Conservation (phyloP, 1,140 invertebrate species). For the Scaptomyza montana region DNA sequence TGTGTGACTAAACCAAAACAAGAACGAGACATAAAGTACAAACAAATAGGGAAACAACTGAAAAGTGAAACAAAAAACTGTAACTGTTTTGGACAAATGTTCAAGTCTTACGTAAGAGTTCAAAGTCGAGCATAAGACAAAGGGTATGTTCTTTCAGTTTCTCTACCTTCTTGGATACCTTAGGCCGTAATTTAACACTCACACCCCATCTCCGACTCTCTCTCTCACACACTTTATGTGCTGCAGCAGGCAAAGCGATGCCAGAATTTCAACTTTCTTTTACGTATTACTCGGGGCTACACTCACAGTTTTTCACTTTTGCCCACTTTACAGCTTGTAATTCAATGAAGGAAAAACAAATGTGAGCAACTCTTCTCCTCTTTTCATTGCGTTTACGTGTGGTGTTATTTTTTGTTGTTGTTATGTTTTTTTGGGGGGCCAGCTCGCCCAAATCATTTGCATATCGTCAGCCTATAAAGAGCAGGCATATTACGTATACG, state of each 20-base stretch:
- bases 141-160: neutral
- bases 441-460: slow-evolving; percentile 41
- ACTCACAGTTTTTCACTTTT: slow-evolving; percentile 31
- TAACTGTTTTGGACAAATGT: neutral
- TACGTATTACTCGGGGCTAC: slow-evolving; percentile 27
- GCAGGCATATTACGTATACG: slow-evolving; percentile 47
- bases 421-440: too few relatives aligned
- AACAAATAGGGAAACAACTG: neutral
- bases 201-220: neutral
- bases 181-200: neutral
- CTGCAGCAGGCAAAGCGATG: slow-evolving; percentile 8
- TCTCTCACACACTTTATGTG: neutral
- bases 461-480: slow-evolving; percentile 29
- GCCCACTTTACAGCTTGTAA: slow-evolving; percentile 22
- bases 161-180: neutral
- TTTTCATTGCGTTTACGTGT: slow-evolving; percentile 29
- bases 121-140: neutral
- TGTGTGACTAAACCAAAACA: slow-evolving; percentile 22
- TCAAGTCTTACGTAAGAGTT: neutral
- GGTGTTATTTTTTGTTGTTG: neutral
- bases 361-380: neutral
- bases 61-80: slow-evolving; percentile 4
- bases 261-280: slow-evolving; percentile 11
- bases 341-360: slow-evolving; percentile 40
- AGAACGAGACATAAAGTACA: slow-evolving; percentile 1